phyloP scores from a whole-genome alignment of 2,888 invertebrate genomes.

The Plemyria rubiginata region DNA sequence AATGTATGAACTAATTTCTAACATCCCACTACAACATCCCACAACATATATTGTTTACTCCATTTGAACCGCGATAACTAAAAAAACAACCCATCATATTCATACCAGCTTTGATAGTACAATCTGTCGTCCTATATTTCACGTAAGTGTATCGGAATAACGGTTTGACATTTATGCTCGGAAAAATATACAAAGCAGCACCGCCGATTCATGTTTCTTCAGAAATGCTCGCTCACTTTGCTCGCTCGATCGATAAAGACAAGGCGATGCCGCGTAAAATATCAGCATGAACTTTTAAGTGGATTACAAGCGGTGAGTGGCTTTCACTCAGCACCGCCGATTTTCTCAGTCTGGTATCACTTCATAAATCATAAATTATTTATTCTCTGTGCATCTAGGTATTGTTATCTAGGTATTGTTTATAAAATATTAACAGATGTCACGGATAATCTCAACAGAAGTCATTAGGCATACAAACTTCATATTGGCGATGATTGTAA shows the following conservation, averaged over 20 bases:
- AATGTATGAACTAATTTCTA: too few relatives aligned
- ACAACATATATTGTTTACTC: too few relatives aligned
- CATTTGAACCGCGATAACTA: too few relatives aligned
- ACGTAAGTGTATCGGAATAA: neutral
- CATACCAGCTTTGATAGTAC: too few relatives aligned
- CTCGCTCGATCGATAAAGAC: slow-evolving; percentile 14
- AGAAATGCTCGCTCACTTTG: neutral
- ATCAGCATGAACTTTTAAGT: slow-evolving; percentile 62
- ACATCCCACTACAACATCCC: too few relatives aligned
- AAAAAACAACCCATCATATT: too few relatives aligned
- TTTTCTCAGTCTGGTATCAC: slow-evolving; percentile 20
- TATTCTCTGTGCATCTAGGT: too few relatives aligned
- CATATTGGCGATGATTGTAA: neutral
- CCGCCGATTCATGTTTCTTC: neutral
- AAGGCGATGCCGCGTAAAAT: slow-evolving; percentile 22
- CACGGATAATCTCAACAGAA: too few relatives aligned
- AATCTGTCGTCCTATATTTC: neutral
- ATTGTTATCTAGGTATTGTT: too few relatives aligned
- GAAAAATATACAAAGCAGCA: neutral
- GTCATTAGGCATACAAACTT: too few relatives aligned
- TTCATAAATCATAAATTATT: too few relatives aligned
- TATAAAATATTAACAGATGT: too few relatives aligned
- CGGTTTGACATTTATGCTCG: neutral
- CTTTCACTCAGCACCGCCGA: slow-evolving; percentile 64
- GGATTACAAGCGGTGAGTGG: slow-evolving; percentile 69